Conservation (phyloP, 2,113 vertebrate genomes). For the Copsychus sechellarum region DNA sequence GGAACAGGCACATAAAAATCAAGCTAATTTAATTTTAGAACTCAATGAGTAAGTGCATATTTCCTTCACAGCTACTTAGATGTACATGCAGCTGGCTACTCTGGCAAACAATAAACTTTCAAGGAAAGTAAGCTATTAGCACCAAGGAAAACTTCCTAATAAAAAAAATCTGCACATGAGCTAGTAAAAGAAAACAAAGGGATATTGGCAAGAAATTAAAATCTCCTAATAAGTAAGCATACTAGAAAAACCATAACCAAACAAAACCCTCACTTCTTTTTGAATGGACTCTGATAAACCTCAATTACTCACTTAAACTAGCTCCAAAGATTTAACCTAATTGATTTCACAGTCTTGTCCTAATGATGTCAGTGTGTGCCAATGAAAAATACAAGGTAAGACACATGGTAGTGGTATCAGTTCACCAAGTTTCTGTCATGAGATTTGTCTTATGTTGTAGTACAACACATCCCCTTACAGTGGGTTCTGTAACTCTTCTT, state of each 20-base stretch:
- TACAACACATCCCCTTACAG: background rate
- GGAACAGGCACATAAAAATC: background rate
- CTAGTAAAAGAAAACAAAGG: background rate
- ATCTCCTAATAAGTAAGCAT: background rate
- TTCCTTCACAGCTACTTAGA: background rate
- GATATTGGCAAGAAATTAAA: background rate
- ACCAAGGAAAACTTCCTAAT: background rate
- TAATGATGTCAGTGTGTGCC: background rate
- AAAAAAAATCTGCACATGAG: background rate
- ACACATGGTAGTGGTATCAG: background rate
- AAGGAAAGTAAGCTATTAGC: background rate
- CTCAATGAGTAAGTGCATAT: background rate
- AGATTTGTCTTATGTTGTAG: background rate
- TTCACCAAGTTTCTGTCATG: background rate
- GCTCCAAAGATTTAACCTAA: background rate
- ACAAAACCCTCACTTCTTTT: background rate
- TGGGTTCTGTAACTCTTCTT: background rate
- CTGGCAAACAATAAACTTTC: background rate
- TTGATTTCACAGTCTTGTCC: background rate
- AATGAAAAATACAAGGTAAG: background rate
- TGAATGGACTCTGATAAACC: background rate
- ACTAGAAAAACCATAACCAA: background rate
- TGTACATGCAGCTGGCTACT: background rate
- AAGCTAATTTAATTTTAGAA: background rate
- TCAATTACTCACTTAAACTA: background rate